Base-by-base conservation (phyloP, 2,797 vertebrate species). In the Peromyscus nudipes region DNA sequence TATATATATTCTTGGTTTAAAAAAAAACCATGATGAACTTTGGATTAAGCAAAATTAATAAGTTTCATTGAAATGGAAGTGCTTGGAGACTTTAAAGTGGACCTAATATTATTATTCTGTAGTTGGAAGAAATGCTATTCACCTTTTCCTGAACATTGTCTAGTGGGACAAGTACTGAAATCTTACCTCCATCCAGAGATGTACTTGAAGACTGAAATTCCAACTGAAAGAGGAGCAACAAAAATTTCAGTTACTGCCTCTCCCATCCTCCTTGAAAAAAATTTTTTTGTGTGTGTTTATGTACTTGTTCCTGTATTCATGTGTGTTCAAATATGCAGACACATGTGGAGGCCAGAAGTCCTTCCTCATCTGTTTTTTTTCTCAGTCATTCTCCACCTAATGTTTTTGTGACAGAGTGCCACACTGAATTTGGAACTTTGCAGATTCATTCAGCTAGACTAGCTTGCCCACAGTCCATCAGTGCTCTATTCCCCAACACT, bases 171-270 rank as follows among this genome's bases (percentile, higher is more conserved):
- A 16, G 6, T 73, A 60, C 40, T 12, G 29, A 46, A 2, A 11
- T 60, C 3, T 77, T 84, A 95, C 55, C 37, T 82, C 34, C 31
- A 91, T 52, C 11, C 52, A 91, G 37, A 95, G 73, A 64, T 31
- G 43, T 16, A 64, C 64, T 89, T 94, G n/a, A 14, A 89, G 52
- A 43, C 94, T n/a, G 90, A 49, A 91, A 94, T 80, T 52, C 40
- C 71, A 57, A 57, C 23, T 37, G 37, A 88, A 37, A n/a, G 55
- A 69, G 34, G 62, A 17, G 9, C 34, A 23, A 65, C 1, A 19
- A 14, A 49, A 19, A 25, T 3, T 62, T 81, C 31, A n/a, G 37
- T 80, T 83, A 19, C n/a, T 34, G 57, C 0, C 1, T 6, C 17
- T 7, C 46, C 62, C 11, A 46, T n/a, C n/a, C 49, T 43, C 31